Evolutionary conservation across 1,140 invertebrate species (phyloP).

Genomic region (Globodera rostochiensis): DNA sequence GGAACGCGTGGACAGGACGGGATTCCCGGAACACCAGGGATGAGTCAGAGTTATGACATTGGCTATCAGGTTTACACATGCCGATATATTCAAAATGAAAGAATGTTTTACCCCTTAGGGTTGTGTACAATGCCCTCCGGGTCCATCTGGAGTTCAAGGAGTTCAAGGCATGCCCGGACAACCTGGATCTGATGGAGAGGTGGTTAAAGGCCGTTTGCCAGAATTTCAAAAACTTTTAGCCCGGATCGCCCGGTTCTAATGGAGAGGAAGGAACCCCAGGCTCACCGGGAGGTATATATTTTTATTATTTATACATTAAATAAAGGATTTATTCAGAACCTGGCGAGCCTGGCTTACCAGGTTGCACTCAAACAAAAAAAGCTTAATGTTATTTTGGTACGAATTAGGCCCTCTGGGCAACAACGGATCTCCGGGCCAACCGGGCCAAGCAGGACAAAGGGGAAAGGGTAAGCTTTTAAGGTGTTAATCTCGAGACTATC

Average conservation of each 20-base stretch:
- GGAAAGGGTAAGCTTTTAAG: background rate
- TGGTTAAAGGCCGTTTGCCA: background rate
- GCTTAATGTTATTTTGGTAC: background rate
- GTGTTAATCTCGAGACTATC: background rate
- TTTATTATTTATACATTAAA: background rate
- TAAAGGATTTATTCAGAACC: slow-evolving; percentile 1
- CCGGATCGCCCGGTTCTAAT: background rate
- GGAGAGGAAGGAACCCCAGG: background rate
- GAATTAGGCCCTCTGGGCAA: background rate
- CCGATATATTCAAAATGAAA: background rate
- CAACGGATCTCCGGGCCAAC: background rate
- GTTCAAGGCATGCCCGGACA: background rate
- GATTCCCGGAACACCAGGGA: background rate
- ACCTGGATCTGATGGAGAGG: slow-evolving; percentile 3
- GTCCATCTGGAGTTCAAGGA: background rate
- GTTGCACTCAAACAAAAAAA: background rate
- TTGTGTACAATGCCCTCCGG: slow-evolving; percentile 1
- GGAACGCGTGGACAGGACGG: slow-evolving; percentile 1
- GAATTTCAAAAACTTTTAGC: background rate
- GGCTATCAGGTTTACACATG: background rate
- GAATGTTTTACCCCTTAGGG: background rate
- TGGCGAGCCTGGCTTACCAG: background rate
- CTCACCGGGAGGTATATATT: background rate
- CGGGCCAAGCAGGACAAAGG: slow-evolving; percentile 5
- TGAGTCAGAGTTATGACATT: background rate